phyloP scores from a whole-genome alignment of 2,888 invertebrate species.

The Polyommatus iphigenia region DNA sequence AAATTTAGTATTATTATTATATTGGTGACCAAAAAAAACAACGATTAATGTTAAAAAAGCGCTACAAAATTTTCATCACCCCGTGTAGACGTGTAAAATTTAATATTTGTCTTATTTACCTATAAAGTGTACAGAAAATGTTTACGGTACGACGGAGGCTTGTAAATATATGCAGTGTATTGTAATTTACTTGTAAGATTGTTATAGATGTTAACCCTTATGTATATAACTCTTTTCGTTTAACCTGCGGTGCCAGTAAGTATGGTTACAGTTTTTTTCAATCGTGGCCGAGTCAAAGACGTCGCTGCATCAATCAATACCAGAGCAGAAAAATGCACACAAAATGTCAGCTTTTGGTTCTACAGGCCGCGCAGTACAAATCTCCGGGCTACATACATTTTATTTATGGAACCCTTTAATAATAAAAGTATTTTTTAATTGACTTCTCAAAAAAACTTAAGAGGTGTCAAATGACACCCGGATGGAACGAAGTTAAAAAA shows the following conservation, averaged over 20 bases:
- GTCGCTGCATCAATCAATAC: background rate
- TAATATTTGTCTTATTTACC: conserved; percentile 10
- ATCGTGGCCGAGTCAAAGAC: background rate
- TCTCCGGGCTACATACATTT: too few relatives aligned
- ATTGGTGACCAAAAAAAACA: conserved; percentile 4
- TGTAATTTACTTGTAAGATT: conserved; percentile 65
- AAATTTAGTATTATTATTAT: conserved; percentile 1
- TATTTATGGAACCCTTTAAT: too few relatives aligned
- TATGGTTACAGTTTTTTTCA: conserved; percentile 38
- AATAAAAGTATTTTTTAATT: too few relatives aligned
- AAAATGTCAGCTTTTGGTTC: too few relatives aligned
- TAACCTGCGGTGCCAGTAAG: conserved; percentile 54
- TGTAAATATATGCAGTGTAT: conserved; percentile 64
- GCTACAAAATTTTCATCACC: conserved; percentile 22
- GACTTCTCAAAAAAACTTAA: too few relatives aligned
- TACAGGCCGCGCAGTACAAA: background rate
- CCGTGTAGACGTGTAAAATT: background rate
- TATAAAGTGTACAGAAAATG: conserved; percentile 30
- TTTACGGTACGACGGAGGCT: conserved; percentile 44
- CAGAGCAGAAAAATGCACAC: background rate
- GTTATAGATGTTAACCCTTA: conserved; percentile 57
- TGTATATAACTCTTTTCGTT: conserved; percentile 49
- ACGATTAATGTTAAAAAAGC: conserved; percentile 2
- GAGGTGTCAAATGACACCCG: too few relatives aligned
- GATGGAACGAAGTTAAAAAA: too few relatives aligned